These are phyloP conservation scores for Jordanella pulchra DNA, from an alignment of 2,797 vertebrate genomes.

Conservation along the genomic window DNA sequence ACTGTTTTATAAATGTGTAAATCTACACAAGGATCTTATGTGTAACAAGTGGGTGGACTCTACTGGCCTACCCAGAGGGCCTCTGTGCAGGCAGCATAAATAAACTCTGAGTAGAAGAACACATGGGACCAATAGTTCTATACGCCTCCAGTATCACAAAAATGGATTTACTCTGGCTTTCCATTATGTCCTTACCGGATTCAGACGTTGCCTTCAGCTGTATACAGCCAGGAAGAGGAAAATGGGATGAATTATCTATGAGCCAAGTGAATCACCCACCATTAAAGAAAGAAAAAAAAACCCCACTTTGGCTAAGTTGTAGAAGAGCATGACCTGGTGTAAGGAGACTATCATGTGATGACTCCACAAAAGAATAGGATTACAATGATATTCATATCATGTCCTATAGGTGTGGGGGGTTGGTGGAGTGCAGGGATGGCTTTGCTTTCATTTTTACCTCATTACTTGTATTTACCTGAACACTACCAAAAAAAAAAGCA, in stretches of 20 bases:
- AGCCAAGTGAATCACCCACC: constrained; percentile 49
- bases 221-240: constrained; percentile 44
- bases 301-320: background rate
- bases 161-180: constrained; percentile 38
- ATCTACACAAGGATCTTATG: background rate
- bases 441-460: background rate
- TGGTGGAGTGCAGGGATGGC: background rate
- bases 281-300: constrained; percentile 28
- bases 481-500: background rate
- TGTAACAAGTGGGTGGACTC: constrained; percentile 19
- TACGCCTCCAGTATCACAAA: constrained; percentile 30
- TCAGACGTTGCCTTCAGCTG: constrained; percentile 51
- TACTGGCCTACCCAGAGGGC: background rate
- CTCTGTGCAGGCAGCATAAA: constrained; percentile 6
- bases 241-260: constrained; percentile 34
- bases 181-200: constrained; percentile 58
- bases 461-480: background rate
- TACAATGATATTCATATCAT: background rate
- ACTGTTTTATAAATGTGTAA: constrained; percentile 3
- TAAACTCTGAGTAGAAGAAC: constrained; percentile 3
- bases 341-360: background rate
- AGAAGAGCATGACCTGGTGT: background rate
- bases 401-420: background rate
- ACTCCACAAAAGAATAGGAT: too few relatives aligned
- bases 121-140: constrained; percentile 9